Conservation (phyloP, 2,888 invertebrate species). For the Ochropleura leucogaster region DNA sequence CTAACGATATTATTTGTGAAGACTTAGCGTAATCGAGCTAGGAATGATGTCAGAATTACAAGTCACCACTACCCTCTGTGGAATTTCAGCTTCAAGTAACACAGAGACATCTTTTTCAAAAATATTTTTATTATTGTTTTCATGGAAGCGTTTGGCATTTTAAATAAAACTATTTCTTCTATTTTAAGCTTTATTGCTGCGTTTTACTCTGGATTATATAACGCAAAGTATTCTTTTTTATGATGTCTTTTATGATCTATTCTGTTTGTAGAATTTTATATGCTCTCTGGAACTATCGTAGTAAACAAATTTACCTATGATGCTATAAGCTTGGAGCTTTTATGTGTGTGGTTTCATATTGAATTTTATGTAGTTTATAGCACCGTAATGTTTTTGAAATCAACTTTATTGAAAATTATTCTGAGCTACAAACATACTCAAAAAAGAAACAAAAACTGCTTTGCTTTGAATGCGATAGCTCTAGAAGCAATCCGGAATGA, state of each 20-base stretch:
- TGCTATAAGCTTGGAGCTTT: slow-evolving; percentile 33
- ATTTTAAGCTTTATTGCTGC: slow-evolving; percentile 27
- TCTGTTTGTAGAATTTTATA: slow-evolving; percentile 51
- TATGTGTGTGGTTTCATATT: slow-evolving; percentile 43
- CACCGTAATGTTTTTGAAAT: slow-evolving; percentile 10
- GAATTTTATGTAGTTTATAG: slow-evolving; percentile 34
- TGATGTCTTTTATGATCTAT: slow-evolving; percentile 45
- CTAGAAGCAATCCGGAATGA: neutral
- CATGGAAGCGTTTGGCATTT: slow-evolving; percentile 14
- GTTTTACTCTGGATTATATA: slow-evolving; percentile 26
- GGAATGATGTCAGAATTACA: slow-evolving; percentile 35
- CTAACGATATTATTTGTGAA: slow-evolving; percentile 29
- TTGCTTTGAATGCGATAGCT: neutral
- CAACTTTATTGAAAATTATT: slow-evolving; percentile 3
- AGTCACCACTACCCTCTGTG: slow-evolving; percentile 10
- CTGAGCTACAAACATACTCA: neutral
- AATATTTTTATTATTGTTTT: neutral
- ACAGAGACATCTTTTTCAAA: neutral
- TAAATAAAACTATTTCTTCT: slow-evolving; percentile 10
- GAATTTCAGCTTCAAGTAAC: slow-evolving; percentile 21
- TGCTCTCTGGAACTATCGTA: slow-evolving; percentile 41
- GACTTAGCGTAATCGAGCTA: slow-evolving; percentile 27
- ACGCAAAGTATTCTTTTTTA: slow-evolving; percentile 44
- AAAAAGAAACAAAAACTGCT: neutral
- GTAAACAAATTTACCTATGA: slow-evolving; percentile 52